Percentiles rank a stretch among this genome's conserved stretches.
Evolutionary conservation across 2,797 vertebrate genomes (phyloP).

Genomic region (Tragopan temminckii): DNA sequence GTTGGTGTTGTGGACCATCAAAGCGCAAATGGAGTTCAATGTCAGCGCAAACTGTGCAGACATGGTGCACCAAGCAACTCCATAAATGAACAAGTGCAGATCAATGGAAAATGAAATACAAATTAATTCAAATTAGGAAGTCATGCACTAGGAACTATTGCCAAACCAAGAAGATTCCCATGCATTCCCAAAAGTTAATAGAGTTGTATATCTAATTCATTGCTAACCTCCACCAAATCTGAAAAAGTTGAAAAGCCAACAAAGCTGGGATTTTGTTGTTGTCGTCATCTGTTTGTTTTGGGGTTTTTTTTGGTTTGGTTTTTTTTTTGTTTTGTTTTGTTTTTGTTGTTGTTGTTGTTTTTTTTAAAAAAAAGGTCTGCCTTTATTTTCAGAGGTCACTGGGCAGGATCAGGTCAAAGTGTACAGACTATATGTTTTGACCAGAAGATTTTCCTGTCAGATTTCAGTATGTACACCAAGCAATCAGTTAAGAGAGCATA

Average conservation of each 20-base stretch:
- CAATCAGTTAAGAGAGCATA: not conserved
- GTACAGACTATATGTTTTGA: not conserved
- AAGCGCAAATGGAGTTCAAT: not conserved
- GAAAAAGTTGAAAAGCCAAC: not conserved
- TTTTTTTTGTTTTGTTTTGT: not conserved
- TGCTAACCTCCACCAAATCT: not conserved
- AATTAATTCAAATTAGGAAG: not conserved
- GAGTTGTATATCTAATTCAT: not conserved
- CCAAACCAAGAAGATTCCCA: not conserved
- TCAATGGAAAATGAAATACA: not conserved
- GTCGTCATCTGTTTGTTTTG: no score
- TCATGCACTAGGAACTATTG: not conserved
- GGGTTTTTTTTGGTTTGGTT: no score
- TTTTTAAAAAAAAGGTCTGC: not conserved
- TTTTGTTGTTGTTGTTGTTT: no score
- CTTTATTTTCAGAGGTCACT: not conserved
- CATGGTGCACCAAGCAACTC: fast-evolving
- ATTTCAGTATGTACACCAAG: not conserved
- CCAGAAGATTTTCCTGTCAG: not conserved
- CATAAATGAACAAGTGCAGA: not conserved
- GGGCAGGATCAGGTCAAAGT: not conserved
- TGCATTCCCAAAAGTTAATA: not conserved
- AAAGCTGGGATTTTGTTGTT: not conserved
- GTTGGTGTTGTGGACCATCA: not conserved
- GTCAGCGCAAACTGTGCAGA: not conserved